Evolutionary conservation across 1,140 invertebrate species (phyloP), one percentile per base, ranked within the genome.

Genomic region (Eulimnadia texana): DNA sequence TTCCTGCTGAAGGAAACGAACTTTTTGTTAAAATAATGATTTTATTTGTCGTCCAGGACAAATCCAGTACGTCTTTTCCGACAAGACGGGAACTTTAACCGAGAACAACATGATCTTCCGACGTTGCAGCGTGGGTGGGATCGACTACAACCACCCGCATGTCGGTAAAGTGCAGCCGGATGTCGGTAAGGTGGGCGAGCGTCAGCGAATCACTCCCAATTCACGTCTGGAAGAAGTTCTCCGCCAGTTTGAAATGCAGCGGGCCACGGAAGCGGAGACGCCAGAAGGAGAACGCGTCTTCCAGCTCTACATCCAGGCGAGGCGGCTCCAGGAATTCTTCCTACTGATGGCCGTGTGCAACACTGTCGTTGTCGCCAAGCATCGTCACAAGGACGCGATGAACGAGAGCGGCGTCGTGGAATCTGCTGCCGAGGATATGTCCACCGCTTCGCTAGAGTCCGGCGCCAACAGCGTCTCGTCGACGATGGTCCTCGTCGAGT

Each of bases 71-170:
- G 80, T 98, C 52, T 97, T 98, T 76, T 96, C 90, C 10, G 95
- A 98, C 72, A 98, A 98, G 73, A 98, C 94, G 1, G 94, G 95
- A 3, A 98, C 94, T 2, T 74, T 98, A 19, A 98, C 95, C 9
- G 93, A 98, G 73, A 98, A 98, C 72, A 88, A 92, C 73, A 98
- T 98, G 94, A 80, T 95, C 62, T 98, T 98, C 72, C 78, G 89
- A 50, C 78, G 87, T 53, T 97, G 93, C 72, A 83, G 86, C 0
- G 86, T 98, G 13, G 85, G 82, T 24, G 92, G 90, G 0, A 80
- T 87, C 3, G 92, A 97, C 73, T 97, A 93, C 67, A 84, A 86
- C 66, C 88, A 91, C 71, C 79, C 81, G 23, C 79, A 57, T 3
- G 13, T 57, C 3, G 33, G 33, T 16, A 57, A 57, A 25, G 55